Percentiles rank a stretch among this genome's conserved stretches.
These are phyloP conservation scores for Tympanuchus pallidicinctus DNA, from an alignment of 2,113 vertebrate species.

Conservation along the genomic window DNA sequence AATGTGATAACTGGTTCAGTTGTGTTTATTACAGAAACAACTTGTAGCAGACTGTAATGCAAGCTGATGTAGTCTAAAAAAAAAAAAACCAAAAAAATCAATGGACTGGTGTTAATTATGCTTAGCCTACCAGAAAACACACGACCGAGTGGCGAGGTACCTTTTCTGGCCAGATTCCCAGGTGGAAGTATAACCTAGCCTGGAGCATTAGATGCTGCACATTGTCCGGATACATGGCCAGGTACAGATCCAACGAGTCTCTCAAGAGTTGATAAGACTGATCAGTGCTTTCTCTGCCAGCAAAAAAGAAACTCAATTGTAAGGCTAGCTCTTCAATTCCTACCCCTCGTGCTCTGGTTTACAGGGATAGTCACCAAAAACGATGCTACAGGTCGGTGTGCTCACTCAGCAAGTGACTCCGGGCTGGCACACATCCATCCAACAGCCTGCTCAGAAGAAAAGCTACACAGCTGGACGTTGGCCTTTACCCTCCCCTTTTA, in stretches of 20 bases:
- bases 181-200: slow-evolving; percentile 95
- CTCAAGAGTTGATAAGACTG: slow-evolving; percentile 96
- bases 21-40: slow-evolving; percentile 2
- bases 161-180: slow-evolving; percentile 99
- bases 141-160: slow-evolving; percentile 74
- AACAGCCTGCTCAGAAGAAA: background rate
- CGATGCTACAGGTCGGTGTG: background rate
- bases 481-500: background rate
- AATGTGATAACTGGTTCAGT: background rate
- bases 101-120: background rate
- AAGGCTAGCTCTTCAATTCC: background rate
- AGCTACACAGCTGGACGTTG: fast-evolving
- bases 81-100: background rate
- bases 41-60: slow-evolving; percentile 9
- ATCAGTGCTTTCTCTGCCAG: slow-evolving; percentile 91
- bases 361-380: background rate
- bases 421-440: background rate
- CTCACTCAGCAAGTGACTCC: background rate
- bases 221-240: slow-evolving; percentile 97
- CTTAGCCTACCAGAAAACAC: background rate
- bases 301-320: slow-evolving; percentile 8
- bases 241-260: slow-evolving; percentile 95
- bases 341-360: background rate
- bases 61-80: background rate
- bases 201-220: slow-evolving; percentile 96